phyloP scores from a whole-genome alignment of 2,113 vertebrate genomes.

The Bambusicola thoracicus region DNA sequence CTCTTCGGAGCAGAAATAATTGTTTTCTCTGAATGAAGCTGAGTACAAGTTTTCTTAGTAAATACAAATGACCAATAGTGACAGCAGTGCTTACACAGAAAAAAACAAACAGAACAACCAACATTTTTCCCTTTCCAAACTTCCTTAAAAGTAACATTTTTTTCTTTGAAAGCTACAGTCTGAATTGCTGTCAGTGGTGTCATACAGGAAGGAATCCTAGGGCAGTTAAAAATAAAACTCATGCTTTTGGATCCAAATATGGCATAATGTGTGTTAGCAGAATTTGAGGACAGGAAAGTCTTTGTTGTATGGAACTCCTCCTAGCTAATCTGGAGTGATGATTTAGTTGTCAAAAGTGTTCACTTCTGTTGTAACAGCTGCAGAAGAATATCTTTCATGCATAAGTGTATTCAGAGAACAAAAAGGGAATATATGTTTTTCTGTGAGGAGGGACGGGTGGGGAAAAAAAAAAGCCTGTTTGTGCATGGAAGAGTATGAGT shows the following conservation, averaged over 20 bases:
- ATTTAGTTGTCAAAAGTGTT: not conserved
- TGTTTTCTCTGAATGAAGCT: not conserved
- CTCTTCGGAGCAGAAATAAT: not conserved
- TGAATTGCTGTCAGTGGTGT: not conserved
- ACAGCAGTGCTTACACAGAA: not conserved
- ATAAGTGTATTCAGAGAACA: not conserved
- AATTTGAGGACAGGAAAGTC: not conserved
- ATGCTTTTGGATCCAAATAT: not conserved
- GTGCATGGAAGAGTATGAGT: not conserved
- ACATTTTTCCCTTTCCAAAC: not conserved
- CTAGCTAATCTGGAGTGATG: not conserved
- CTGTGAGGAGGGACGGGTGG: not conserved
- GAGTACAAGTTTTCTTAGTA: not conserved
- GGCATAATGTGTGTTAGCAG: not conserved
- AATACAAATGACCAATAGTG: not conserved
- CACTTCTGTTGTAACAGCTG: not conserved
- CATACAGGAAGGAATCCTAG: not conserved
- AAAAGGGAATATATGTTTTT: not conserved
- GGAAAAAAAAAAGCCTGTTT: not conserved
- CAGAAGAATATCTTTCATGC: not conserved
- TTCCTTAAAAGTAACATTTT: not conserved
- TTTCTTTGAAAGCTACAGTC: not conserved
- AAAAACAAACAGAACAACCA: not conserved
- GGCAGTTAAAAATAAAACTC: not conserved
- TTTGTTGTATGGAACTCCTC: not conserved